phyloP scores from a whole-genome alignment of 2,888 invertebrate species.

The Ornithoptera priamus region DNA sequence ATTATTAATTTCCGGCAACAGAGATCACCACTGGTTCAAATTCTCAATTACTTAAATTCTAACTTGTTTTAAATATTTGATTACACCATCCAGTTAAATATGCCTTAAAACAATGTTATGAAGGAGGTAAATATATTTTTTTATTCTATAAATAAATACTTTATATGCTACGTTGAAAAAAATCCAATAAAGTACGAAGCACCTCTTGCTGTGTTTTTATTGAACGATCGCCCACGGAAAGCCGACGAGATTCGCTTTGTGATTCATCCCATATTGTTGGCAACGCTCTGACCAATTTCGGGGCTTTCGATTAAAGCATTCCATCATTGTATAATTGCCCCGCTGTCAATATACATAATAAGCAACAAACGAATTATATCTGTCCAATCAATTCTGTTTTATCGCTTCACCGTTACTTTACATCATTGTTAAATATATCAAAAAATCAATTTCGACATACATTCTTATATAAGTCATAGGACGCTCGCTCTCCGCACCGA shows the following conservation, averaged over 20 bases:
- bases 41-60: no score
- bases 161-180: slow-evolving; percentile 13
- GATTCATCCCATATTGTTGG: slow-evolving; percentile 49
- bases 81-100: no score
- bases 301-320: slow-evolving; percentile 46
- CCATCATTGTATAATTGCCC: slow-evolving; percentile 36
- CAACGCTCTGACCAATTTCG: slow-evolving; percentile 39
- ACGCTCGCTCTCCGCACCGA: no score
- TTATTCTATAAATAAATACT: not conserved
- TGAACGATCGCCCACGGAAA: slow-evolving; percentile 37
- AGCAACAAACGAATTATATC: slow-evolving; percentile 22
- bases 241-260: slow-evolving; percentile 41
- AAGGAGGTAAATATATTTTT: not conserved
- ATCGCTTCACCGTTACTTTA: not conserved
- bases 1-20: no score
- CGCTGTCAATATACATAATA: slow-evolving; percentile 11
- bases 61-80: no score
- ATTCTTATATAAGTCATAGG: no score
- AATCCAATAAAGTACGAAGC: slow-evolving; percentile 26
- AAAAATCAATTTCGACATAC: no score
- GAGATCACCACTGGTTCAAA: no score
- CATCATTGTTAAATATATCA: no score
- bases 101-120: no score
- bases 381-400: slow-evolving; percentile 13
- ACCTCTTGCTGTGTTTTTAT: slow-evolving; percentile 30